A percentile compares a stretch with the other conserved stretches of the same genome.
Conservation (phyloP, 2,797 vertebrate species). For the Leptodactylus fallax region DNA sequence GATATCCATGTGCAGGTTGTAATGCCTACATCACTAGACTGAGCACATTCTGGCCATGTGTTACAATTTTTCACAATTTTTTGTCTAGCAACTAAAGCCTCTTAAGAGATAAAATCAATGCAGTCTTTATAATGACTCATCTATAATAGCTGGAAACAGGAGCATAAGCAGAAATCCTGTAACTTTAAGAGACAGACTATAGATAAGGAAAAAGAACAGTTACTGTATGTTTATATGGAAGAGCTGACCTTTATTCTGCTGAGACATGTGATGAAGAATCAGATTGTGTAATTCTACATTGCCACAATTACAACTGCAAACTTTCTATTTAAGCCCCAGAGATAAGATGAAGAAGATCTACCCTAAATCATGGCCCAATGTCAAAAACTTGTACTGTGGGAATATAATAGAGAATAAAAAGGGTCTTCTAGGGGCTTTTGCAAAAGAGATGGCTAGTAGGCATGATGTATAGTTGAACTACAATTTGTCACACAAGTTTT, state of each 20-base stretch:
- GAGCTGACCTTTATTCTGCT: conserved; percentile 18
- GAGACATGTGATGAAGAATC: background rate
- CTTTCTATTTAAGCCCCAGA: background rate
- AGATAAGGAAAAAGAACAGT: background rate
- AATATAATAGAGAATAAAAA: too few relatives aligned
- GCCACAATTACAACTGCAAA: background rate
- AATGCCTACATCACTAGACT: background rate
- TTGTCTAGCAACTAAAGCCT: background rate
- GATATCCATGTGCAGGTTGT: background rate
- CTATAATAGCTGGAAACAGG: background rate
- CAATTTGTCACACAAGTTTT: too few relatives aligned
- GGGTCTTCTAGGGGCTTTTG: too few relatives aligned
- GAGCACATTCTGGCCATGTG: background rate
- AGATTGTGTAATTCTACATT: background rate
- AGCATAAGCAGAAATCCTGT: background rate
- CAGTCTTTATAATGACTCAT: background rate
- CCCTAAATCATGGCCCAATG: background rate
- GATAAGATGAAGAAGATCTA: background rate
- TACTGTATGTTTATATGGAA: background rate
- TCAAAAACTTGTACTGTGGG: background rate
- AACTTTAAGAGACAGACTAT: background rate
- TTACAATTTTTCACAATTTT: background rate
- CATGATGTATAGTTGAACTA: too few relatives aligned
- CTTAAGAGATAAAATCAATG: background rate
- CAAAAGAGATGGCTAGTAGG: too few relatives aligned